Percentiles rank a stretch among this genome's conserved stretches.
Evolutionary conservation across 2,113 vertebrate genomes (phyloP).

Genomic region (Tyto alba): DNA sequence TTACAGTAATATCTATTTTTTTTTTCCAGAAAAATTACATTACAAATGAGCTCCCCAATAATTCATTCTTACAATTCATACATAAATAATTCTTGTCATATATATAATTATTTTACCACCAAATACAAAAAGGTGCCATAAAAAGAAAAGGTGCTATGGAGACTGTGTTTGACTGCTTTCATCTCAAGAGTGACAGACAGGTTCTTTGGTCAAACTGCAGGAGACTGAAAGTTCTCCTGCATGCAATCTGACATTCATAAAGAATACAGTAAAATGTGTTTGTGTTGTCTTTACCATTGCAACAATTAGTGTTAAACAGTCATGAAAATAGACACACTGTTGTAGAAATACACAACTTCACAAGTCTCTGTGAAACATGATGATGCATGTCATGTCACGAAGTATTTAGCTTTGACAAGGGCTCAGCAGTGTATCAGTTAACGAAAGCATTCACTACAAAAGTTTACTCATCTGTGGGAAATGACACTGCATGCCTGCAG

Average conservation of each 20-base stretch:
- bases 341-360: not conserved
- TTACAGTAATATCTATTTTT: not conserved
- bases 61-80: not conserved
- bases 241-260: not conserved
- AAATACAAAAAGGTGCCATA: not conserved
- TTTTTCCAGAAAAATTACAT: not conserved
- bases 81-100: not conserved
- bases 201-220: not conserved
- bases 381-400: not conserved
- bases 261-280: not conserved
- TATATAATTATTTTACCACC: not conserved
- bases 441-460: not conserved
- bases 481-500: not conserved
- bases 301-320: not conserved
- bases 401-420: not conserved
- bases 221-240: not conserved
- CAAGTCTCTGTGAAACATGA: not conserved
- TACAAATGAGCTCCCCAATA: not conserved
- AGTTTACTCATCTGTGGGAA: not conserved
- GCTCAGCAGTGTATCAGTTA: not conserved
- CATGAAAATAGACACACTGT: not conserved
- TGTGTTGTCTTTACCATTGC: not conserved
- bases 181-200: not conserved
- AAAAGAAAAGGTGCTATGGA: not conserved
- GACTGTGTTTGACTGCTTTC: not conserved